A percentile compares a stretch with the other conserved stretches of the same genome.
These are phyloP conservation scores for Leptoteleia sp. DNA, from an alignment of 1,140 invertebrate species.

Conservation along the genomic window DNA sequence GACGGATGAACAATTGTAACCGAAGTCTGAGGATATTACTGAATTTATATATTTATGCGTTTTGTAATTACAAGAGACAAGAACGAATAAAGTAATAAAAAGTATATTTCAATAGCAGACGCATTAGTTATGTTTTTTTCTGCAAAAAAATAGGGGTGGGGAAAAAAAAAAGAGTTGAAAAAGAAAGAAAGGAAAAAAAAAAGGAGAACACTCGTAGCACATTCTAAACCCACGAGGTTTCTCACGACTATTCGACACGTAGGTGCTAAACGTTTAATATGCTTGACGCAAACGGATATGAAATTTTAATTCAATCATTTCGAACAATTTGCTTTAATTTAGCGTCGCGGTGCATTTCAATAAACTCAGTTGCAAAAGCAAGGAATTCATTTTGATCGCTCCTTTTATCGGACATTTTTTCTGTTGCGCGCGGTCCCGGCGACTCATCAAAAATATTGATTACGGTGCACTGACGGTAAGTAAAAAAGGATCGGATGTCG, in stretches of 20 bases:
- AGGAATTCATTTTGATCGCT: constrained; percentile 1
- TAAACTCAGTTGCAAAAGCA: constrained; percentile 16
- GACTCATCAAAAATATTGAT: constrained; percentile 49
- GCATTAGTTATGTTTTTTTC: constrained; percentile 47
- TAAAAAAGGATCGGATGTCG: constrained; percentile 26
- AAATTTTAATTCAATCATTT: constrained; percentile 43
- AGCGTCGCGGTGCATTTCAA: constrained; percentile 1
- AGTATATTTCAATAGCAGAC: constrained; percentile 60
- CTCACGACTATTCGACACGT: constrained; percentile 49
- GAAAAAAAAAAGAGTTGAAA: too few species aligned
- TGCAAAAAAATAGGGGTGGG: constrained; percentile 6
- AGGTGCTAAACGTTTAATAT: constrained; percentile 56
- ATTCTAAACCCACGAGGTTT: constrained; percentile 61
- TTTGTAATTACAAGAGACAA: constrained; percentile 59
- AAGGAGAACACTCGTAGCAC: constrained; percentile 9
- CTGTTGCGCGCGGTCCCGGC: not conserved
- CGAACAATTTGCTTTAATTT: constrained; percentile 36
- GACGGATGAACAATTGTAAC: constrained; percentile 52
- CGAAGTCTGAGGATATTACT: constrained; percentile 54
- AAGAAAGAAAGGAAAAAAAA: constrained; percentile 16
- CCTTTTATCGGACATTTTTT: not conserved
- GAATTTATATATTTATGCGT: constrained; percentile 62
- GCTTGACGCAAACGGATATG: constrained; percentile 35
- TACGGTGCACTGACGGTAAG: constrained; percentile 28
- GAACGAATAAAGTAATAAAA: constrained; percentile 65